Percentiles rank a stretch among this genome's conserved stretches.
phyloP scores from a whole-genome alignment of 1,140 invertebrate species.

The Gyrodactylus bullatarudis region DNA sequence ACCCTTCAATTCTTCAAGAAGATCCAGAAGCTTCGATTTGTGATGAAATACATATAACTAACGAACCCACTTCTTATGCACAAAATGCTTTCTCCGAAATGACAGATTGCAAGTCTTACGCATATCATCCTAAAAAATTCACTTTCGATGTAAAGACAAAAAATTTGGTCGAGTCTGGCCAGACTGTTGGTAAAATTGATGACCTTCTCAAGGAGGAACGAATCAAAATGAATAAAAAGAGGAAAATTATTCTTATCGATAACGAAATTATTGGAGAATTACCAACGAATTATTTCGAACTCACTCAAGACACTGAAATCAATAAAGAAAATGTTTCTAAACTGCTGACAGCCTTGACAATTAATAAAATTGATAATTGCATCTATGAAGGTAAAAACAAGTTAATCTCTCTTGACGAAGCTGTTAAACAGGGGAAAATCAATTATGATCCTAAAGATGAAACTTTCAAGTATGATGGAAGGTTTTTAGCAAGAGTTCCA shows the following conservation, averaged over 20 bases:
- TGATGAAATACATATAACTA: background rate
- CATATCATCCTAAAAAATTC: background rate
- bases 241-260: background rate
- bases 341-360: background rate
- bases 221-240: background rate
- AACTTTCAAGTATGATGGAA: background rate
- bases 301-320: background rate
- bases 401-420: background rate
- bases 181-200: background rate
- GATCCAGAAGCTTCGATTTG: background rate
- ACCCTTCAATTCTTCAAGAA: background rate
- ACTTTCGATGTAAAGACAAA: background rate
- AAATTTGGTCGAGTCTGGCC: background rate
- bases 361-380: background rate
- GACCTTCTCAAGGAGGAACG: background rate
- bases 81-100: background rate
- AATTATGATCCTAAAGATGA: background rate
- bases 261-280: background rate
- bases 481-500: background rate
- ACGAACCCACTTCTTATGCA: background rate
- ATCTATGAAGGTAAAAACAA: background rate
- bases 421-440: background rate
- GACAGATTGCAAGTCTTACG: background rate
- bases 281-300: background rate
- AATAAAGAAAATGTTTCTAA: background rate